A percentile compares a stretch with the other conserved stretches of the same genome.
These are phyloP conservation scores for Apaloderma vittatum DNA, from an alignment of 2,113 vertebrate species.

Conservation along the genomic window DNA sequence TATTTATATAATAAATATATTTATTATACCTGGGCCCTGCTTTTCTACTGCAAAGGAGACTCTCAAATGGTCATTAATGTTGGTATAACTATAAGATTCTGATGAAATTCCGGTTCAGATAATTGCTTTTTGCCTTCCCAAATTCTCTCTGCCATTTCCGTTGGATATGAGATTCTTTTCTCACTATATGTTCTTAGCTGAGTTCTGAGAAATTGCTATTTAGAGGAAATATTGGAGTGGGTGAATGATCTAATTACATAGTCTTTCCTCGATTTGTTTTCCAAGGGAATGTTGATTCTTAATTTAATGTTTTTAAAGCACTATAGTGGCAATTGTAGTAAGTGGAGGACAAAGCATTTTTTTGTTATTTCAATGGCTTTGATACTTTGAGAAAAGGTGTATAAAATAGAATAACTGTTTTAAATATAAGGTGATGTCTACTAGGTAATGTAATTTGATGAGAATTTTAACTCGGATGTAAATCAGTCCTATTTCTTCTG, in stretches of 20 bases:
- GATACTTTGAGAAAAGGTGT: background rate
- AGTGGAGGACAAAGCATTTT: background rate
- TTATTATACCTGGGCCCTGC: background rate
- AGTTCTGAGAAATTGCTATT: conserved; percentile 4
- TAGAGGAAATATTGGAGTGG: background rate
- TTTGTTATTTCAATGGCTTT: background rate
- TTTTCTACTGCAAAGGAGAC: background rate
- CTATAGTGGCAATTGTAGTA: background rate
- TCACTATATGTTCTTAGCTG: background rate
- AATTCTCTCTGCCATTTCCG: conserved; percentile 9
- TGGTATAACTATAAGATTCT: background rate
- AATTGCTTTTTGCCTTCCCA: background rate
- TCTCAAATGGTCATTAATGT: background rate
- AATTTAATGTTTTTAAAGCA: background rate
- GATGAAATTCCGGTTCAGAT: background rate
- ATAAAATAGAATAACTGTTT: background rate
- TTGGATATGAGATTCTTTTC: conserved; percentile 20
- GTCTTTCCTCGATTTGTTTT: background rate
- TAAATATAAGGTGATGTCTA: background rate
- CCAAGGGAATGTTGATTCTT: background rate
- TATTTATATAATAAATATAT: too few relatives aligned
- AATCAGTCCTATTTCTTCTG: background rate
- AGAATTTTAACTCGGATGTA: background rate
- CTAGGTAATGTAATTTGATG: background rate
- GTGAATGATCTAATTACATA: background rate